phyloP scores from a whole-genome alignment of 2,113 vertebrate species.

The Nerophis ophidion region DNA sequence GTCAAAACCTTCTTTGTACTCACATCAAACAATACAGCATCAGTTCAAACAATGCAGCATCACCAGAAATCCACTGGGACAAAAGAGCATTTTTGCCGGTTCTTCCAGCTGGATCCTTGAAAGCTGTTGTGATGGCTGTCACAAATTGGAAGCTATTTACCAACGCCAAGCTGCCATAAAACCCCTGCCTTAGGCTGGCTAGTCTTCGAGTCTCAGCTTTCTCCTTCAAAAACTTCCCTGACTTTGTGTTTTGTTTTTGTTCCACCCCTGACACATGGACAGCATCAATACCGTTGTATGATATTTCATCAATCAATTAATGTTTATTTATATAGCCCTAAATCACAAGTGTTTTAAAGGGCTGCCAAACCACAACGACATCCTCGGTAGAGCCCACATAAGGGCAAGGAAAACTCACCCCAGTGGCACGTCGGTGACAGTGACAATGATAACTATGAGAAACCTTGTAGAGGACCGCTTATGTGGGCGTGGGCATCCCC shows the following conservation, averaged over 20 bases:
- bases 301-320: no score
- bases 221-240: slow-evolving; percentile 10
- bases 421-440: no score
- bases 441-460: no score
- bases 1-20: slow-evolving; percentile 29
- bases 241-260: neutral
- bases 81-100: slow-evolving; percentile 22
- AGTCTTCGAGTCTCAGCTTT: neutral
- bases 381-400: no score
- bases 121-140: slow-evolving; percentile 20
- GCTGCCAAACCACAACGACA: no score
- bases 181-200: slow-evolving; percentile 6
- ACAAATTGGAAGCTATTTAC: slow-evolving; percentile 24
- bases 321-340: no score
- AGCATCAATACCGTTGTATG: neutral
- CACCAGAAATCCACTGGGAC: slow-evolving; percentile 27
- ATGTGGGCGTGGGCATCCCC: no score
- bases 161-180: slow-evolving; percentile 22
- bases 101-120: slow-evolving; percentile 25
- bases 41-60: slow-evolving; percentile 37
- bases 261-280: neutral
- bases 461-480: no score
- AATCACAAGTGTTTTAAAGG: no score
- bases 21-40: slow-evolving; percentile 36
- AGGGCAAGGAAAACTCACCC: no score